Base-by-base conservation (phyloP, 1,140 invertebrate genomes). In the Teleopsis dalmanni region DNA sequence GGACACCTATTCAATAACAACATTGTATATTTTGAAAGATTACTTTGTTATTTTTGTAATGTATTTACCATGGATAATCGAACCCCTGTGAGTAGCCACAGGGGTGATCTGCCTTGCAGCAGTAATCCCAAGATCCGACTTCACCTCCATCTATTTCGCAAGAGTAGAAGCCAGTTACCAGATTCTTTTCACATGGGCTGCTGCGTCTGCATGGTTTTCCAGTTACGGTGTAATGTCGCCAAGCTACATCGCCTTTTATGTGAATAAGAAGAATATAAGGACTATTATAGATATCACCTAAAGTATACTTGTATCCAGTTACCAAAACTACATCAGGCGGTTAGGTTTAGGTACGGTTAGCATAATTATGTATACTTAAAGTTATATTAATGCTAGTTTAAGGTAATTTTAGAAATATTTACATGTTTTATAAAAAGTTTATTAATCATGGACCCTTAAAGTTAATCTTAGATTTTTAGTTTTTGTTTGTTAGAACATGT, bases 31-130 rank as follows among this genome's bases (percentile, higher is more conserved):
- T n/a, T n/a, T n/a, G n/a, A 9, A 31, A 23, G 8, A 18, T 52
- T 38, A 42, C 23, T 41, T 4, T 5, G 35, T 18, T 37, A 1
- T 19, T 7, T 11, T 14, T 41, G 40, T 36, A 4, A 48, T 42
- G n/a, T 37, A 56, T 62, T 71, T 70, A 85, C 85, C 85, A 88
- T 43, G 83, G 83, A 66, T 87, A 87, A 49, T 76, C 73, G 57
- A 81, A 85, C 46, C 85, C 86, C 59, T 82, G 78, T 22, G 85
- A 87, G 60, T 82, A 87, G n/a, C 86, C 87, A 62, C 87, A 89
- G 16, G 81, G 79, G 63, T 88, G 84, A 41, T 78, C 78, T n/a
- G 84, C 82, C 42, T 82, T 76, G 58, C 86, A 89, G 55, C 86
- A 89, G 57, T 88, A 89, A 61, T 88, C 85, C 86, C 85, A 88